Evolutionary conservation across 2,888 invertebrate species (phyloP).

Genomic region (Xestobium rufovillosum): DNA sequence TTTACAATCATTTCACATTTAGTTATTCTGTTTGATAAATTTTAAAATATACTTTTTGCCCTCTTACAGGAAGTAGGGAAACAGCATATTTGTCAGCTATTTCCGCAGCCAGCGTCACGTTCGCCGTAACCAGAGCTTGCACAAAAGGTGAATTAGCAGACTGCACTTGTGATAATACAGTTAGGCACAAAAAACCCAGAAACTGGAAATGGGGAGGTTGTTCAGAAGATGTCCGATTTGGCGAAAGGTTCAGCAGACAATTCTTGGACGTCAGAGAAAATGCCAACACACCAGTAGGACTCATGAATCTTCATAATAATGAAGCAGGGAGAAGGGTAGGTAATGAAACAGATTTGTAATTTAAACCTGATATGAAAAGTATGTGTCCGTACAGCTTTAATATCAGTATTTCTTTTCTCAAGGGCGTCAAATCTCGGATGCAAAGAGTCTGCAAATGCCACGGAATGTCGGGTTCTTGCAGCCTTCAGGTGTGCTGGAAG

Average conservation of each 20-base stretch:
- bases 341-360: too few species aligned
- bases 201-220: slow-evolving; percentile 93
- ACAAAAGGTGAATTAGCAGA: slow-evolving; percentile 78
- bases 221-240: slow-evolving; percentile 82
- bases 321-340: slow-evolving; percentile 82
- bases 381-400: neutral
- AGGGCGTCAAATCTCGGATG: slow-evolving; percentile 70
- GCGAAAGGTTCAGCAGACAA: slow-evolving; percentile 76
- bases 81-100: slow-evolving; percentile 85
- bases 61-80: slow-evolving; percentile 72
- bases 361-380: neutral
- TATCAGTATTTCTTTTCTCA: slow-evolving; percentile 18
- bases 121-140: slow-evolving; percentile 80
- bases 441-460: slow-evolving; percentile 88
- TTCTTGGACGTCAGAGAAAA: slow-evolving; percentile 80
- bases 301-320: slow-evolving; percentile 90
- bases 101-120: slow-evolving; percentile 83
- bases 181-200: slow-evolving; percentile 51
- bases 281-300: slow-evolving; percentile 60
- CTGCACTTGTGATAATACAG: slow-evolving; percentile 75
- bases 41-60: neutral
- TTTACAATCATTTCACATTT: too few species aligned
- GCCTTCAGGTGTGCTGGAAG: slow-evolving; percentile 85
- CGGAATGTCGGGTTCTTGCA: slow-evolving; percentile 89
- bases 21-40: neutral